Percentiles rank a stretch among this genome's conserved stretches.
Conservation (phyloP, 2,113 vertebrate genomes). For the Serilophus lunatus region DNA sequence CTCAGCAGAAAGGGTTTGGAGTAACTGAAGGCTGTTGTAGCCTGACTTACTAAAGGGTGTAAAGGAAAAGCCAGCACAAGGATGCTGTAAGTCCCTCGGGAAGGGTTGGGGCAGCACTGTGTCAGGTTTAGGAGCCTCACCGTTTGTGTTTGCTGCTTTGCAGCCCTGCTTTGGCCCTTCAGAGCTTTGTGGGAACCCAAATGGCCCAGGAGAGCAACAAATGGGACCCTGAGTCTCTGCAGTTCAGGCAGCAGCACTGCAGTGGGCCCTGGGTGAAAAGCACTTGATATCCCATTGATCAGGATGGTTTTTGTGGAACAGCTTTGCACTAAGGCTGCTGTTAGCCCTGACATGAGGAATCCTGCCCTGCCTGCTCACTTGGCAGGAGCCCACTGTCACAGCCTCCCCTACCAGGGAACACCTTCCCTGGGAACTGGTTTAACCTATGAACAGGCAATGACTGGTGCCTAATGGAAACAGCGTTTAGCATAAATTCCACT, state of each 20-base stretch:
- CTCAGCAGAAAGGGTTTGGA: background rate
- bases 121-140: background rate
- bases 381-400: background rate
- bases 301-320: fast-evolving
- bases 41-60: background rate
- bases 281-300: fast-evolving
- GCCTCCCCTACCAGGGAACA: background rate
- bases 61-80: background rate
- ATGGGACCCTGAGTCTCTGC: fast-evolving
- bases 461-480: background rate
- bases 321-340: background rate
- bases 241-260: no score
- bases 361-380: background rate
- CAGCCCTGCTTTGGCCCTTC: background rate
- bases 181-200: background rate
- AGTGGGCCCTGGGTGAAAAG: background rate
- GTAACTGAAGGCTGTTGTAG: background rate
- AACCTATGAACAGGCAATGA: background rate
- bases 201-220: background rate
- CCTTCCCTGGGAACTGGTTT: background rate
- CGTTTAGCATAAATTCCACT: background rate
- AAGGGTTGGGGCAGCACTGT: fast-evolving
- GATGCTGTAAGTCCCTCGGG: background rate
- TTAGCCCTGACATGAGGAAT: fast-evolving
- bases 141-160: fast-evolving